These are phyloP conservation scores for Dynastes tityus DNA, from an alignment of 2,888 invertebrate species.

Conservation along the genomic window DNA sequence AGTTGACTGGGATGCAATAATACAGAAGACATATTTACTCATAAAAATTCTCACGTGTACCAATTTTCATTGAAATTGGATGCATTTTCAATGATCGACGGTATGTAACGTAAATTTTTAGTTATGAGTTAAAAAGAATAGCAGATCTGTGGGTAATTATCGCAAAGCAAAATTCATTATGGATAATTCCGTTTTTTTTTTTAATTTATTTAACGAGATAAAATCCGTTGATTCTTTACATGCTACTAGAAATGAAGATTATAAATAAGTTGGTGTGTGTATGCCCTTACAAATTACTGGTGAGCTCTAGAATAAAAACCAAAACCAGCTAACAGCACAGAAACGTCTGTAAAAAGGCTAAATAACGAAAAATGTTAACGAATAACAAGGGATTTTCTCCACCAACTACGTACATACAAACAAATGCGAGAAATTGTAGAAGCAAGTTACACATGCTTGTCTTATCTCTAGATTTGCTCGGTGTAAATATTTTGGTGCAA, in stretches of 20 bases:
- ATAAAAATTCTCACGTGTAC: no score
- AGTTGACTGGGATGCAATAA: no score
- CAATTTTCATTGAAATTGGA: no score
- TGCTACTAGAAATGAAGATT: conserved; percentile 17
- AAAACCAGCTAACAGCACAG: conserved; percentile 37
- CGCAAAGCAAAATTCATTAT: conserved; percentile 21
- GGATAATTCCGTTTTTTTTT: not conserved
- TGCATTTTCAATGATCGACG: no score
- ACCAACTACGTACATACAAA: conserved; percentile 15
- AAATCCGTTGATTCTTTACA: conserved; percentile 16
- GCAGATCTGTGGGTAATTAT: conserved; percentile 25
- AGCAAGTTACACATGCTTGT: conserved; percentile 30
- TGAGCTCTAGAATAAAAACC: conserved; percentile 35
- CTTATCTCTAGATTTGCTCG: conserved; percentile 2
- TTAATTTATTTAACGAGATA: not conserved
- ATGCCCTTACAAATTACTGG: conserved; percentile 26
- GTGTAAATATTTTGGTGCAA: not conserved
- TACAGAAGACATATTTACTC: no score
- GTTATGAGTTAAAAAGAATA: no score
- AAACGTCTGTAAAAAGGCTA: conserved; percentile 24
- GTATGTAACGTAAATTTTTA: not conserved
- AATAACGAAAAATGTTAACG: conserved; percentile 9
- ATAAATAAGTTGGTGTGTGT: conserved; percentile 18
- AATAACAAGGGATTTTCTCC: conserved; percentile 17
- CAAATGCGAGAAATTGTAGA: conserved; percentile 25